These are phyloP conservation scores for Xestia rhomboidea DNA, from an alignment of 2,888 invertebrate genomes.

Conservation along the genomic window DNA sequence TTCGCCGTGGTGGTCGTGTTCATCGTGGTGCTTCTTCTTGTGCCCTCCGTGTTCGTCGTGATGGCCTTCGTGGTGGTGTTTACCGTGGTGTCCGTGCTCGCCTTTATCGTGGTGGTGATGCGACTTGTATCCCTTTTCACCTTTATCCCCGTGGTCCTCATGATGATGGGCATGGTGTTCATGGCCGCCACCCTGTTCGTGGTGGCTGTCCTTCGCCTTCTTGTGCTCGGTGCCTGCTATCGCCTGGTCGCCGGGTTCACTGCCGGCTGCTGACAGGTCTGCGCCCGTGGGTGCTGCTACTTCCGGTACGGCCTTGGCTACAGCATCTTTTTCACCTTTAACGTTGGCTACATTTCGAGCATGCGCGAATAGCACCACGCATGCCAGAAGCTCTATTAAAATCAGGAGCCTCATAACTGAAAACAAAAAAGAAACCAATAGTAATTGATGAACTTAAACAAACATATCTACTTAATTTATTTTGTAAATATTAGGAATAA, in stretches of 20 bases:
- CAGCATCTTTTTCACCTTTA: conserved; percentile 74
- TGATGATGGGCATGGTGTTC: conserved; percentile 93
- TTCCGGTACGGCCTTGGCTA: conserved; percentile 64
- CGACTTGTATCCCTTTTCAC: conserved; percentile 94
- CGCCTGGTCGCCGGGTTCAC: conserved; percentile 79
- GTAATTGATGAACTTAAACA: not conserved
- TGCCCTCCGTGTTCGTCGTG: conserved; percentile 95
- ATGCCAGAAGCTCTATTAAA: conserved; percentile 78
- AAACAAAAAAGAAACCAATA: conserved; percentile 47
- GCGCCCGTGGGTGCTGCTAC: conserved; percentile 65
- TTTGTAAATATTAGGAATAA: not conserved
- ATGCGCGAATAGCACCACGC: conserved; percentile 74
- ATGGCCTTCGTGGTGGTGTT: conserved; percentile 94
- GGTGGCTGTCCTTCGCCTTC: conserved; percentile 87
- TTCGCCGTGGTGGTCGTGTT: conserved; percentile 93
- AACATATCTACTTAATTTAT: not conserved
- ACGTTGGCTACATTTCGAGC: conserved; percentile 79
- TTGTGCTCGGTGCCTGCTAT: conserved; percentile 89
- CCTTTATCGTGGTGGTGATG: conserved; percentile 95
- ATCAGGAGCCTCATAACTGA: conserved; percentile 82
- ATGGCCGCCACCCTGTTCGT: conserved; percentile 93
- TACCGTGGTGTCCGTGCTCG: conserved; percentile 94
- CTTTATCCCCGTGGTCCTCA: conserved; percentile 93
- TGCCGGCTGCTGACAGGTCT: conserved; percentile 68
- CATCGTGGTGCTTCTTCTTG: conserved; percentile 95